Evolutionary conservation across 2,797 vertebrate genomes (phyloP), one percentile per base, ranked within the genome.

Genomic region (Sphenodon punctatus): DNA sequence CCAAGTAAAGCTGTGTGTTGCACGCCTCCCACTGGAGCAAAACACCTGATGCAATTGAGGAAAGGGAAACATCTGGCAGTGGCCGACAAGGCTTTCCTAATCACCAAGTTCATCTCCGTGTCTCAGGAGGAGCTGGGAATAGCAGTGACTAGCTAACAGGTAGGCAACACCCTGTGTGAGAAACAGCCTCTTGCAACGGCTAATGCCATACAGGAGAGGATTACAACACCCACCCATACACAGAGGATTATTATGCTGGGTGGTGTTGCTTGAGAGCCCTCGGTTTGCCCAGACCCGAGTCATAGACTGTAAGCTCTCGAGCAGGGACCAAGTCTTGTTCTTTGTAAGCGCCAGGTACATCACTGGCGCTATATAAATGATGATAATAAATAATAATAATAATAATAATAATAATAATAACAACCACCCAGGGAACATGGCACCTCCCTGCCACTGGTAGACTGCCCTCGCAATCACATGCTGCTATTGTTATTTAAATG

Each of bases 391-490:
- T n/a, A n/a, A n/a, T n/a, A n/a, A n/a, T n/a, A n/a, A n/a, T n/a
- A n/a, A n/a, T n/a, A n/a, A n/a, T n/a, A n/a, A n/a, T n/a, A n/a
- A n/a, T n/a, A n/a, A n/a, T n/a, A n/a, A n/a, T n/a, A n/a, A n/a
- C n/a, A n/a, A n/a, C 71, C 5, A 3, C 0, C 55, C 4, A 30
- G 17, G 12, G 82, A 48, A 12, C 4, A 3, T 0, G 3, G 58
- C 77, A 80, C 46, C 78, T 84, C 49, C 53, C 63, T 75, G 30
- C 65, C 46, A 42, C n/a, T 4, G 63, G 43, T 3, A 34, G 20
- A 66, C 81, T 22, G 78, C 39, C 59, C 76, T 80, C 69, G 64
- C 68, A 86, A 81, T 22, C 59, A 88, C 86, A 39, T 8, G 2
- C 41, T 68, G 34, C n/a, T n/a, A n/a, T n/a, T n/a, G n/a, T n/a